These are phyloP conservation scores for Scalopus aquaticus DNA, from an alignment of 2,113 vertebrate species.

Conservation along the genomic window DNA sequence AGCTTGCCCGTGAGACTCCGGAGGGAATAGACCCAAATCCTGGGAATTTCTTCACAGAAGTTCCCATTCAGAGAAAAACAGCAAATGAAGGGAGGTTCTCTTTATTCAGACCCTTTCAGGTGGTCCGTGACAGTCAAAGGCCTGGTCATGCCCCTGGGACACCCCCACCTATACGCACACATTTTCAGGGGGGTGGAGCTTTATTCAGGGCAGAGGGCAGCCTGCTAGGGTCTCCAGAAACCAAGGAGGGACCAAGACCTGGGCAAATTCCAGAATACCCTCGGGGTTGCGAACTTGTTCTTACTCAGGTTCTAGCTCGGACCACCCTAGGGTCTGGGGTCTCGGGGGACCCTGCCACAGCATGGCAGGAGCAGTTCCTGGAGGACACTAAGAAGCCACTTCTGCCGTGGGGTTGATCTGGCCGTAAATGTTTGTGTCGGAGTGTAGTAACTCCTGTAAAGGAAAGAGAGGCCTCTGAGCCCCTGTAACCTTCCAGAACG, in stretches of 20 bases:
- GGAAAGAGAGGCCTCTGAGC: neutral
- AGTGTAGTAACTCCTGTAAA: neutral
- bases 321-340: neutral
- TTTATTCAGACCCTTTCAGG: neutral
- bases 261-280: neutral
- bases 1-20: neutral
- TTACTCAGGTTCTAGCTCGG: neutral
- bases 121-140: accelerated
- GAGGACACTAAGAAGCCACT: neutral
- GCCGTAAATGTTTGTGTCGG: neutral
- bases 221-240: neutral
- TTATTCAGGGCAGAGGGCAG: neutral
- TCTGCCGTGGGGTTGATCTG: neutral
- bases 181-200: no score
- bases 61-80: neutral
- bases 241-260: accelerated
- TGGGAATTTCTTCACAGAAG: neutral
- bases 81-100: neutral
- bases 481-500: neutral
- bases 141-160: neutral
- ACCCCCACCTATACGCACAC: no score
- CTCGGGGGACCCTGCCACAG: neutral
- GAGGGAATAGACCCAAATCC: neutral
- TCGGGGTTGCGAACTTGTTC: neutral
- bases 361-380: accelerated